These are phyloP conservation scores for Thrips palmi DNA, from an alignment of 1,140 invertebrate species.

Conservation along the genomic window DNA sequence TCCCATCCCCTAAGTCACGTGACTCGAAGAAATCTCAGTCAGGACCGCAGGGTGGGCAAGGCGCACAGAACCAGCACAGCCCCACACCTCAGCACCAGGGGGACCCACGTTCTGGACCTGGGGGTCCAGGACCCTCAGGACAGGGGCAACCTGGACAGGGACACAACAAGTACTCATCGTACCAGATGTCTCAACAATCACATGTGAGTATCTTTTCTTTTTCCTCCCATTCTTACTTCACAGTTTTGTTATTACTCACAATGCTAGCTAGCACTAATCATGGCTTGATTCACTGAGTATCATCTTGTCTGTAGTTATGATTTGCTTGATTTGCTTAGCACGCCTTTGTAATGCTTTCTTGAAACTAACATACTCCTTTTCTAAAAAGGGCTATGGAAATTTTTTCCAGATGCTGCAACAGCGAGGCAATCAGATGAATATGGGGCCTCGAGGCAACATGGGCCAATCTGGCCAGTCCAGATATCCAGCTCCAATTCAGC, in stretches of 20 bases:
- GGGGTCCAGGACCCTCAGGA: no score
- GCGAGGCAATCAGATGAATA: not conserved
- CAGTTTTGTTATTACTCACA: no score
- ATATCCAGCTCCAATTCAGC: not conserved
- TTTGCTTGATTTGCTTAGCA: not conserved
- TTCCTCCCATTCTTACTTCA: no score
- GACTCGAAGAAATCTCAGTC: slow-evolving; percentile 26
- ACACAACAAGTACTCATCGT: no score
- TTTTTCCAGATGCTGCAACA: not conserved
- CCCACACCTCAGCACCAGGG: slow-evolving; percentile 16
- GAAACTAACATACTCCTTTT: not conserved
- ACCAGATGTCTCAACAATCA: no score
- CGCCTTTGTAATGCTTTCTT: not conserved
- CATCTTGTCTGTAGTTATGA: not conserved
- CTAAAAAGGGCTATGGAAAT: not conserved
- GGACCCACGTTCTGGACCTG: no score
- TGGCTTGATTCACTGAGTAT: no score
- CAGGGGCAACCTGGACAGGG: no score
- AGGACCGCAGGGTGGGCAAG: slow-evolving; percentile 17
- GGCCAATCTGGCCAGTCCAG: not conserved
- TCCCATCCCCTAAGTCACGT: slow-evolving; percentile 31
- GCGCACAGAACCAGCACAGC: slow-evolving; percentile 12
- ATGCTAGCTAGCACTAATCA: no score
- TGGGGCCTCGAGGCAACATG: not conserved
- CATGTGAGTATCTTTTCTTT: no score